Evolutionary conservation across 2,888 invertebrate species (phyloP).

Genomic region (Cordylochernes scorpioides): DNA sequence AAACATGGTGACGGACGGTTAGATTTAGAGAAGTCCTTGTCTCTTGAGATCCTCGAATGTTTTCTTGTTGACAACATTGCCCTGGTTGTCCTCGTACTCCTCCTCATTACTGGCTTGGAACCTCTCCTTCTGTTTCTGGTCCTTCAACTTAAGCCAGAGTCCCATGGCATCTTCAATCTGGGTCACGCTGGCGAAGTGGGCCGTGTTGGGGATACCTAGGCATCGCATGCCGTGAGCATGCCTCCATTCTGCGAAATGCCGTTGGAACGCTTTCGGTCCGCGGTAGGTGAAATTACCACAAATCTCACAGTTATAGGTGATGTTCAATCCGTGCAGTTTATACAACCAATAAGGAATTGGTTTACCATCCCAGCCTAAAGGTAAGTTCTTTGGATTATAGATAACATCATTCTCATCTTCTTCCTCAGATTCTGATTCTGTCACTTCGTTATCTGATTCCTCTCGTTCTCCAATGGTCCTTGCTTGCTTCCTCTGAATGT

Average conservation of each 20-base stretch:
- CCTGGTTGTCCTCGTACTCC: constrained; percentile 92
- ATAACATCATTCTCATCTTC: constrained; percentile 76
- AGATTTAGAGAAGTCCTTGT: constrained; percentile 72
- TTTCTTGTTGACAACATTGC: constrained; percentile 93
- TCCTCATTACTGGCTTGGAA: constrained; percentile 75
- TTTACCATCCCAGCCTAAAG: constrained; percentile 96
- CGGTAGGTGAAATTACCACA: constrained; percentile 94
- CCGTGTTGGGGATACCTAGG: constrained; percentile 94
- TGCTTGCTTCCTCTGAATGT: constrained; percentile 92
- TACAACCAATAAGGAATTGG: constrained; percentile 85
- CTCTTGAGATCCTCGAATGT: constrained; percentile 94
- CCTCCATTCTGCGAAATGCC: constrained; percentile 72
- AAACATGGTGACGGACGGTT: too few relatives aligned
- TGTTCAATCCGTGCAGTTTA: constrained; percentile 91
- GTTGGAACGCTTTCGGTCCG: constrained; percentile 97
- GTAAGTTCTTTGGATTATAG: constrained; percentile 96
- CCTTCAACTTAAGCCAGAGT: constrained; percentile 88
- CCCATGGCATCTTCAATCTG: constrained; percentile 92
- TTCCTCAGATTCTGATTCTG: constrained; percentile 43
- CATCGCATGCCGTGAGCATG: constrained; percentile 79
- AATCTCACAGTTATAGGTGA: constrained; percentile 95
- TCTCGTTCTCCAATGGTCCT: constrained; percentile 74
- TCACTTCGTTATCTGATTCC: constrained; percentile 47
- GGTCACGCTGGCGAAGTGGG: constrained; percentile 98
- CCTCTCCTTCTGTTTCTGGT: constrained; percentile 74